Base-by-base conservation (phyloP, 1,140 invertebrate genomes). In the Adoxophyes honmai region DNA sequence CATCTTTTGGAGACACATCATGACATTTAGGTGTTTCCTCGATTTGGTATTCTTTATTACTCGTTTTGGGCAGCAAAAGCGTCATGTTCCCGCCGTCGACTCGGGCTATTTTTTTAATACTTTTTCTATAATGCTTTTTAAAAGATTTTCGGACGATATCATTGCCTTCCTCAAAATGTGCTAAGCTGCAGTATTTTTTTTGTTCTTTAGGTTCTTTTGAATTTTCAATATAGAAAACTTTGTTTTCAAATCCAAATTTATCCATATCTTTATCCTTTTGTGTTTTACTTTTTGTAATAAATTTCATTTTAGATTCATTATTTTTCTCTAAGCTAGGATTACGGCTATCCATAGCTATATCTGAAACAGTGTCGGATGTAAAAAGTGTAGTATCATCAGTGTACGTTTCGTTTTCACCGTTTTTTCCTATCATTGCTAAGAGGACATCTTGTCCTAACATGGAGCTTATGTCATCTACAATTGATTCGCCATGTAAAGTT, bases 61-160 rank as follows among this genome's bases (percentile, higher is more conserved):
- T 64, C 0, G 78, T 85, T 63, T 74, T 78, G 5, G 79, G 76
- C 5, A 87, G 61, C n/a, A 86, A 55, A 64, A 83, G 69, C 62
- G 81, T 84, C 6, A 83, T 42, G 39, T 62, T 76, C 1, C 61
- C 28, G 34, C 87, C 80, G 15, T 86, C 83, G 4, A 73, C 54
- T 36, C 75, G 71, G 18, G 5, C 21, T n/a, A 33, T 18, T 55
- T 86, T 86, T 62, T 89, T 90, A 11, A 88, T 62, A 58, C 88
- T 90, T 48, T 85, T 89, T 34, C 73, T 78, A n/a, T 87, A 51
- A 36, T 86, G 81, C 56, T 89, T 91, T 69, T 93, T 93, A 71
- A 95, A 94, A 2, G 94, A 95, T 72, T 92, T 91, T 48, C 94
- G 91, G 0, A 93, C 94, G 57, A 95, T 96, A 74, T 96, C 95